Evolutionary conservation across 2,888 invertebrate genomes (phyloP).

Genomic region (Rutpela maculata): DNA sequence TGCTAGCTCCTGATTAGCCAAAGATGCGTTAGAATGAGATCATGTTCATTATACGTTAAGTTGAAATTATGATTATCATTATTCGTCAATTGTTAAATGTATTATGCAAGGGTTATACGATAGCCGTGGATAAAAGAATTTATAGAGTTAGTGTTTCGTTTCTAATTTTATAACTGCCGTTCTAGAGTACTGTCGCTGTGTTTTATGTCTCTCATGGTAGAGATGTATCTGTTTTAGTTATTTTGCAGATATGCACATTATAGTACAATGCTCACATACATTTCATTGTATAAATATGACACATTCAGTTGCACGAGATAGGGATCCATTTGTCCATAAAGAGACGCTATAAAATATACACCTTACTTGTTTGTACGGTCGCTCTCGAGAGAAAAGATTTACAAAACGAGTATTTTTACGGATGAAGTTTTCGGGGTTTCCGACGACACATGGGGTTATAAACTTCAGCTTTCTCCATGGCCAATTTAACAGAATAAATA

Average conservation of each 20-base stretch:
- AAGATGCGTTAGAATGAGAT: too few species aligned
- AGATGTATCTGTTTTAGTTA: conserved; percentile 25
- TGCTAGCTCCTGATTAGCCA: too few species aligned
- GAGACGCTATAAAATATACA: conserved; percentile 49
- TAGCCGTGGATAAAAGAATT: too few species aligned
- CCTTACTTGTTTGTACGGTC: conserved; percentile 45
- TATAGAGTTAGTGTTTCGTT: background rate
- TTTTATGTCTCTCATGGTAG: conserved; percentile 18
- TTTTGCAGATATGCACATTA: conserved; percentile 15
- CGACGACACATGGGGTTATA: conserved; percentile 26
- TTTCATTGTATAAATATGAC: conserved; percentile 49
- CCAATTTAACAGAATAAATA: conserved; percentile 32
- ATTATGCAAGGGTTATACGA: too few species aligned
- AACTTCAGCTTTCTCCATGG: conserved; percentile 11
- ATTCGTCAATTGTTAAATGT: too few species aligned
- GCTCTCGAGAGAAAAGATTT: conserved; percentile 47
- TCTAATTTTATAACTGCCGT: too few species aligned
- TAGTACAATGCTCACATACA: conserved; percentile 26
- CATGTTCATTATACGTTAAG: too few species aligned
- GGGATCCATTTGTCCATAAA: conserved; percentile 48
- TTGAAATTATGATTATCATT: too few species aligned
- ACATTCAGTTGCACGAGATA: conserved; percentile 48
- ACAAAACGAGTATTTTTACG: conserved; percentile 45
- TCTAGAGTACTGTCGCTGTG: background rate
- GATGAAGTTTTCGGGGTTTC: conserved; percentile 32